Percentiles rank a stretch among this genome's conserved stretches.
Conservation (phyloP, 2,797 vertebrate genomes). For the Clarias platycephalus region DNA sequence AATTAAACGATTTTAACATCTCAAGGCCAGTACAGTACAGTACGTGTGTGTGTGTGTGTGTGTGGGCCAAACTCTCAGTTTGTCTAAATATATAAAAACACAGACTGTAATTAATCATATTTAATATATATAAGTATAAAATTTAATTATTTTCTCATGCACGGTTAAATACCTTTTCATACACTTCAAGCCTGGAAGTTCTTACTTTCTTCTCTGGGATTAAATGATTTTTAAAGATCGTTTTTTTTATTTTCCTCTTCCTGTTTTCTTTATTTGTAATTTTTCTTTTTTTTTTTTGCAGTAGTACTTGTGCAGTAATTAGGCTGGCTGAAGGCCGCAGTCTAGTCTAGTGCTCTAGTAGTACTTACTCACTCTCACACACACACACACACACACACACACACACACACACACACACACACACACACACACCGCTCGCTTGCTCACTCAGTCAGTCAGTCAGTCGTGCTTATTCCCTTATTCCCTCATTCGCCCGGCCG, state of each 20-base stretch:
- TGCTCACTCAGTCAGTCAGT: too few species aligned
- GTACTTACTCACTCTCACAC: not conserved
- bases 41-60: not conserved
- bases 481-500: conserved; percentile 45
- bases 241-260: not conserved
- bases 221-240: too few species aligned
- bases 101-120: not conserved
- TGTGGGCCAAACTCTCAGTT: not conserved
- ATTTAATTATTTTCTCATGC: not conserved
- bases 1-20: not conserved
- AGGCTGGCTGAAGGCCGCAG: conserved; percentile 20
- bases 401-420: too few species aligned
- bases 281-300: not conserved
- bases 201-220: not conserved
- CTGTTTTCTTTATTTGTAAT: not conserved
- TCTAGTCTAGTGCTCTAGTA: conserved; percentile 16
- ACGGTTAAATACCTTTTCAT: not conserved
- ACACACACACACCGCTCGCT: too few species aligned
- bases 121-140: not conserved
- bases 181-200: not conserved
- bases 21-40: not conserved
- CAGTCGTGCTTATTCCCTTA: conserved; percentile 37
- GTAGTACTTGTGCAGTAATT: conserved; percentile 17
- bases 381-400: too few species aligned
- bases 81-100: not conserved